Evolutionary conservation across 2,797 vertebrate species (phyloP), one percentile per base, ranked within the genome.

Genomic region (Catharus ustulatus): DNA sequence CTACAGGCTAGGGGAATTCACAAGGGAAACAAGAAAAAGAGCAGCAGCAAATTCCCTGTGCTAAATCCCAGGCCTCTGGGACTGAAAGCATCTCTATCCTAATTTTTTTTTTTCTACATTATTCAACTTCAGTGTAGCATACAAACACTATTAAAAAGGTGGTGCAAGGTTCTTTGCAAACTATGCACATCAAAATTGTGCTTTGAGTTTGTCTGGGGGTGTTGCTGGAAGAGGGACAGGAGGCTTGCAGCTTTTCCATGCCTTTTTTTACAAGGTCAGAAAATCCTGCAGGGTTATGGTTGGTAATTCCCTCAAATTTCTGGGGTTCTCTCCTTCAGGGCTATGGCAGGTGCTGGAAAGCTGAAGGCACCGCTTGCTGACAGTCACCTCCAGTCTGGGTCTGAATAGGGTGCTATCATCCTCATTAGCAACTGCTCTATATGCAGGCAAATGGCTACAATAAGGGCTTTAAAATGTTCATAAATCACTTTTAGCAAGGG

Each of bases 121-220:
- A 61, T 54, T 84, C 11, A 11, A 58, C 66, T 76, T 91, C 36
- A 78, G 30, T 22, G 57, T 54, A 79, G 93, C 63, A 77, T 36
- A 42, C 40, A 86, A 81, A 34, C 27, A 63, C n/a, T 63, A 71
- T 74, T 88, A 90, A 94, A 90, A 93, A 92, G 85, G 67, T 64
- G 29, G 17, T 30, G 30, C 46, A 69, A 87, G 30, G 48, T 74
- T 82, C 36, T 75, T 71, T 42, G 38, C 32, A 76, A 55, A 16
- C 24, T 76, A 7, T 72, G 30, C 63, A 36, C 30, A 77, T 59
- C 18, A 57, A 81, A 66, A 57, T 1, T 79, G 48, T 72, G n/a
- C 71, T 93, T 78, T 67, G 49, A 16, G 36, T 84, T 93, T 84
- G 12, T 34, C 19, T 10, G 20, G 48, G n/a, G 21, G 17, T 55